Evolutionary conservation across 2,888 invertebrate species (phyloP), one percentile per base, ranked within the genome.

Genomic region (Drosophila greeni): DNA sequence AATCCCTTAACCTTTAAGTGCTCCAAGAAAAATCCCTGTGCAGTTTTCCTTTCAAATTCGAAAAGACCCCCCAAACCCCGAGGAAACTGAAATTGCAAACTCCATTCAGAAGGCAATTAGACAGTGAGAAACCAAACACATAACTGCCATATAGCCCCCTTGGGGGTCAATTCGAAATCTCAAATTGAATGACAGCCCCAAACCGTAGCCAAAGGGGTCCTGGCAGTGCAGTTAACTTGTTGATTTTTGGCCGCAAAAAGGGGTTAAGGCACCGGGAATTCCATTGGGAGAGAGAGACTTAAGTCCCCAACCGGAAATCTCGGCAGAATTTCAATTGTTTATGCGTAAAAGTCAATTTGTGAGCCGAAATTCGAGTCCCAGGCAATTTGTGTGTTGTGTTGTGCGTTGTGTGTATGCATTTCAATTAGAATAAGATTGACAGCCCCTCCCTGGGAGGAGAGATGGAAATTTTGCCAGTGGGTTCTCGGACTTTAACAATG

Each of bases 341-440:
- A 71, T 64, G 69, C 70, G 70, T 81, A 71, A 65, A 78, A 80
- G 76, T 74, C 84, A 84, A 80, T 82, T 83, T 80, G 84, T 69
- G 75, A 56, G 51, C 52, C 40, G 43, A 72, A 51, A 54, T 53
- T 58, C 59, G 47, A 52, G 59, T 58, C 45, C 18, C 18, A 18
- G 59, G 43, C 59, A 54, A 37, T 40, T 37, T 51, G 47, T 58
- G 43, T 53, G 23, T 20, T 2, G 20, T 20, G 20, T 20, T 20
- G 20, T 36, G 26, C 1, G 26, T 29, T 9, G 9, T 57, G 47
- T 66, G 66, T 69, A 66, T 66, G 62, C 66, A 61, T 75, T 75
- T 70, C 75, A 75, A 83, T 77, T 82, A 72, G 69, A 70, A 75
- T 78, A 78, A 81, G 79, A 80, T 80, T 80, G 79, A 84, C 79